Percentiles rank a stretch among this genome's conserved stretches.
These are phyloP conservation scores for Neodon shergylaensis DNA, from an alignment of 2,113 vertebrate genomes.

Conservation along the genomic window DNA sequence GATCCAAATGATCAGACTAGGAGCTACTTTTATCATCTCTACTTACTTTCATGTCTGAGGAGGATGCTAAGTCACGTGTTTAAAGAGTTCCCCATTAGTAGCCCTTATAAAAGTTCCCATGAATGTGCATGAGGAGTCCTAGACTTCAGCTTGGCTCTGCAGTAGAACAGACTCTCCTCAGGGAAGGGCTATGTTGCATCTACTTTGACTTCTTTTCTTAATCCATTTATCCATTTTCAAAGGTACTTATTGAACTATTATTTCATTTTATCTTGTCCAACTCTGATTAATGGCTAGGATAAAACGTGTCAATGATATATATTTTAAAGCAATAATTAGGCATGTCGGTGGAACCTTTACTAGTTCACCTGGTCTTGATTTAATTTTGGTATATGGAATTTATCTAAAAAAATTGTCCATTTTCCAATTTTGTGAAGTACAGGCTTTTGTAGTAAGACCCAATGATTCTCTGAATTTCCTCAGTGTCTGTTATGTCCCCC, in stretches of 20 bases:
- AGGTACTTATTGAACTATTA: background rate
- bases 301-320: background rate
- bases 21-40: background rate
- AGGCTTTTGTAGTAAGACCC: too few species aligned
- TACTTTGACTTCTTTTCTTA: background rate
- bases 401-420: too few species aligned
- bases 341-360: background rate
- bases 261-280: background rate
- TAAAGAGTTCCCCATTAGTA: background rate
- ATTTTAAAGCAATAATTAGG: background rate
- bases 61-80: background rate
- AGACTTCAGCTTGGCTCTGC: background rate
- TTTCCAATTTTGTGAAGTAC: too few species aligned
- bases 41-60: background rate
- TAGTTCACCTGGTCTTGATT: too few species aligned
- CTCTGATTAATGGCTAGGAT: background rate
- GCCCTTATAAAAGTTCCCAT: background rate
- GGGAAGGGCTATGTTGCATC: background rate
- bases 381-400: too few species aligned
- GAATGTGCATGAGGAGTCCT: background rate
- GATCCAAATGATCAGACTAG: background rate
- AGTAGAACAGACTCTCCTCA: background rate
- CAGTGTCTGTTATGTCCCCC: too few species aligned
- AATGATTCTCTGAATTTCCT: too few species aligned
- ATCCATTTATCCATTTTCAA: background rate